These are phyloP conservation scores for Pocillopora grandis DNA, from an alignment of 92 coral and sea anemone species.

Conservation along the genomic window DNA sequence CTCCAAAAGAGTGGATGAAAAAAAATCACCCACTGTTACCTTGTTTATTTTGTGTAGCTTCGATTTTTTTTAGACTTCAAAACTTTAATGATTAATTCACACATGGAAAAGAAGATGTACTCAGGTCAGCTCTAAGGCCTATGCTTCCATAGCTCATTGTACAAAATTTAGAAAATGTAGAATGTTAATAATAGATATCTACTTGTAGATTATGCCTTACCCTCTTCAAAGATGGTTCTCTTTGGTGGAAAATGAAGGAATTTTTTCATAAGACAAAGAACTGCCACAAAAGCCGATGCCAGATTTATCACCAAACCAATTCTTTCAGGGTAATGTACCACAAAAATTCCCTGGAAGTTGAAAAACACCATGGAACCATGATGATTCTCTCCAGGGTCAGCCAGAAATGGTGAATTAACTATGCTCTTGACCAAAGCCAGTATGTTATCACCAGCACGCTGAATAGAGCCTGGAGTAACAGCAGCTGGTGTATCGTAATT, in stretches of 20 bases:
- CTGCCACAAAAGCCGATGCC: conserved; percentile 62
- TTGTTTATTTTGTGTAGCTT: too few relatives aligned
- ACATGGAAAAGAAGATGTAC: too few relatives aligned
- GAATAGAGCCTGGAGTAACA: conserved; percentile 90
- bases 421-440: conserved; percentile 75
- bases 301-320: conserved; percentile 81
- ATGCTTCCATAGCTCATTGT: too few relatives aligned
- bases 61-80: too few relatives aligned
- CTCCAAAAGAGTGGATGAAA: too few relatives aligned
- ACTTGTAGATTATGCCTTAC: conserved; percentile 5
- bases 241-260: conserved; percentile 37
- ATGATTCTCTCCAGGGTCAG: conserved; percentile 88
- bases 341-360: conserved; percentile 79
- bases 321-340: conserved; percentile 94
- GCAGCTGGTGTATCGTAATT: conserved; percentile 83
- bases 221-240: conserved; percentile 26
- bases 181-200: too few relatives aligned
- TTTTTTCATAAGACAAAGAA: conserved; percentile 62
- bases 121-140: too few relatives aligned
- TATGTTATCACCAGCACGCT: conserved; percentile 96
- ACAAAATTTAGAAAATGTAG: too few relatives aligned
- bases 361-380: conserved; percentile 98
- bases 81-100: too few relatives aligned
- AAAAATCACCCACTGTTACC: too few relatives aligned
- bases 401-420: conserved; percentile 82